Evolutionary conservation across 1,140 invertebrate genomes (phyloP), one percentile per base, ranked within the genome.

Genomic region (Bombus sylvicola): DNA sequence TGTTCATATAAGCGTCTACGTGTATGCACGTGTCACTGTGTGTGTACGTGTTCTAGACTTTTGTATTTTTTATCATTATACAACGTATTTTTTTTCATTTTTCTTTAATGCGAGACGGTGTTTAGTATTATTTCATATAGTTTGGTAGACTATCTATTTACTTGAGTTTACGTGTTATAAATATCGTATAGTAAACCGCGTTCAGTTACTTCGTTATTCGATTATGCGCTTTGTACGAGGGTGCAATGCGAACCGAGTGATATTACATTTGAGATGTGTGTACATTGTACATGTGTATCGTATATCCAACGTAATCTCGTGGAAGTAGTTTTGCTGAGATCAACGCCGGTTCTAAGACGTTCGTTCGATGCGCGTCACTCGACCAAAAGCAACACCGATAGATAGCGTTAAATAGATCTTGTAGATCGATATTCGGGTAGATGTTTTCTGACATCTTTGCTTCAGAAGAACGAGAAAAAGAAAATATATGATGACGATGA

Each of bases 191-290:
- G 68, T 90, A 92, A 92, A 92, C 80, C 90, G 90, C 88, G 88
- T 83, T 88, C 91, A 89, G 64, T 90, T 86, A 86, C 85, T 92
- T 92, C 88, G 88, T 91, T 89, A 86, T 93, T 94, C 92, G 89
- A 92, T 93, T 91, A 92, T 92, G 91, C 92, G 92, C 88, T 92
- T 94, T 94, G 93, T 93, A 94, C 93, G 91, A 93, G 92, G 92
- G 87, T 93, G 87, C 92, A 90, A 94, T 92, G 90, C 87, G 87
- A 94, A 93, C 93, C 92, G 91, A 93, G 90, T 93, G 91, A 92
- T 90, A 83, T 92, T 90, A 72, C 57, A 75, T 43, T 73, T 41
- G 53, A 62, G 59, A 73, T 66, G 68, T 79, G 81, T 79, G 69
- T 76, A 72, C 18, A 18, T 79, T 53, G 37, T 83, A 71, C 18